Evolutionary conservation across 2,113 vertebrate species (phyloP).

Genomic region (Seriola dumerili): DNA sequence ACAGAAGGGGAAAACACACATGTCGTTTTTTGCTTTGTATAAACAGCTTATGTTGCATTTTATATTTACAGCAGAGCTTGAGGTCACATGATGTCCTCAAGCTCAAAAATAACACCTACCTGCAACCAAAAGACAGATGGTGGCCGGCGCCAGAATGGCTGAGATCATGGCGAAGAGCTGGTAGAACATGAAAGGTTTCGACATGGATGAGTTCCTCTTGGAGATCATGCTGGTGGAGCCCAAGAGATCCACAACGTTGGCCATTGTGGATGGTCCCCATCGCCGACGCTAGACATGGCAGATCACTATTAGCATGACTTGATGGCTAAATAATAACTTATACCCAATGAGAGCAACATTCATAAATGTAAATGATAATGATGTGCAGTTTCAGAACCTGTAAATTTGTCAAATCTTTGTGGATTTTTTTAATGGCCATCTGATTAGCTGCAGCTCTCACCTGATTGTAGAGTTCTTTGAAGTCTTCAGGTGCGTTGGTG

Average conservation of each 20-base stretch:
- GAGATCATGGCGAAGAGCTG: constrained; percentile 76
- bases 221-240: constrained; percentile 59
- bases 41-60: too few relatives aligned
- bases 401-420: background rate
- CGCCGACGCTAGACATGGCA: constrained; percentile 66
- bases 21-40: background rate
- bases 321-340: background rate
- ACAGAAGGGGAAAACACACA: background rate
- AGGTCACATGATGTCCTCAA: background rate
- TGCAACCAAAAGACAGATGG: constrained; percentile 79
- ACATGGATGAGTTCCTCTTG: constrained; percentile 80
- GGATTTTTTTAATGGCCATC: too few relatives aligned
- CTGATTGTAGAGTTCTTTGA: constrained; percentile 85
- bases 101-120: constrained; percentile 42
- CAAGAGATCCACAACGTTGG: constrained; percentile 80
- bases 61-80: background rate
- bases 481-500: constrained; percentile 85
- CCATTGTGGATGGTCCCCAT: constrained; percentile 84
- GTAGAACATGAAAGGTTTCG: constrained; percentile 83
- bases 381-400: background rate
- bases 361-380: background rate
- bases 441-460: constrained; percentile 22
- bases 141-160: constrained; percentile 78
- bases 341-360: background rate
- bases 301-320: background rate